These are phyloP conservation scores for Telmatochromis brachygnathus DNA, from an alignment of 2,113 vertebrate genomes.

Conservation along the genomic window DNA sequence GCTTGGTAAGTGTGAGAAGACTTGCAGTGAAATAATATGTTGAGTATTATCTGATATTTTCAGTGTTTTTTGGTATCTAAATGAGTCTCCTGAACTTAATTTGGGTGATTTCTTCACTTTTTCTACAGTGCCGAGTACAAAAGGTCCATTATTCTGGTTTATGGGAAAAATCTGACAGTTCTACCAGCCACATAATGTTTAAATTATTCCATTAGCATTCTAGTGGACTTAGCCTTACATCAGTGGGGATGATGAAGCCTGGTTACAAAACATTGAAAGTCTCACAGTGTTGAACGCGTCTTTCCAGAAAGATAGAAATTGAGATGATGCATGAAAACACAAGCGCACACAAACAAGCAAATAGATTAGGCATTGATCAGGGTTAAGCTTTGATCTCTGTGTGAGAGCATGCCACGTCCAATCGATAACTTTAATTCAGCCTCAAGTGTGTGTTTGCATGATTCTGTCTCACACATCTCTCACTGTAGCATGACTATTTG, in stretches of 20 bases:
- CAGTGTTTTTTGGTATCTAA: background rate
- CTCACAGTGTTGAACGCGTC: background rate
- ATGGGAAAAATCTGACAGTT: background rate
- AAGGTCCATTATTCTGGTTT: background rate
- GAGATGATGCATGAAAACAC: slow-evolving; percentile 21
- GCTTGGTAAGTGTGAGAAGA: background rate
- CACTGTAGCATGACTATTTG: background rate
- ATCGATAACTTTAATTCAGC: slow-evolving; percentile 70
- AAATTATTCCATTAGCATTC: background rate
- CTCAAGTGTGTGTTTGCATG: slow-evolving; percentile 55
- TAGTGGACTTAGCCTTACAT: background rate
- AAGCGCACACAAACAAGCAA: slow-evolving; percentile 29
- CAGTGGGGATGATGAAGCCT: background rate
- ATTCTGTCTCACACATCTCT: slow-evolving; percentile 9
- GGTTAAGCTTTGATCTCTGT: slow-evolving; percentile 54
- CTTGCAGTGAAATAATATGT: background rate
- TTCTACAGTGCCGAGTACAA: background rate
- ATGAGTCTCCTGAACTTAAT: background rate
- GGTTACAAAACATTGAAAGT: background rate
- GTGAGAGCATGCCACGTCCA: slow-evolving; percentile 40
- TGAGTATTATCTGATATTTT: background rate
- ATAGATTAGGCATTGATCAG: slow-evolving; percentile 53
- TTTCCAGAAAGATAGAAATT: slow-evolving; percentile 15
- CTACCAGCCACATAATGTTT: background rate
- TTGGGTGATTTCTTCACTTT: background rate